Base-by-base conservation (phyloP, 2,797 vertebrate genomes). In the Xenopus petersii region DNA sequence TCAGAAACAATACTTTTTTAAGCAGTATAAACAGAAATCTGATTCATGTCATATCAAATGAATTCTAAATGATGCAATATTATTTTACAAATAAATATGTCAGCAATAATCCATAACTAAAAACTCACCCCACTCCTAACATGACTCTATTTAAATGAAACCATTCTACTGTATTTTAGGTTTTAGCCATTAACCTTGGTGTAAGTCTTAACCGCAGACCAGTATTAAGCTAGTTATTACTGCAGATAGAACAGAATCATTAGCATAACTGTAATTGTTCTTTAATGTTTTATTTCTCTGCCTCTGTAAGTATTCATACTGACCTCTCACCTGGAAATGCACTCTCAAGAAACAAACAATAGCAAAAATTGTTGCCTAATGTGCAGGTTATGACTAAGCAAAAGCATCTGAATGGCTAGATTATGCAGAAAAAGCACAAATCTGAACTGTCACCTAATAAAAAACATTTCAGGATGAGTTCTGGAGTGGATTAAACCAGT, bases 291-390 rank as follows among this genome's bases (percentile, higher is more conserved):
- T 60, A 64, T 73, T 78, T 64, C 62, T 66, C 5, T 75, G 64
- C 74, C 73, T 81, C 61, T 81, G 73, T 62, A 46, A 58, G 59
- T 63, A 75, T 77, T 73, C 75, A 81, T 62, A 65, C 58, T 83
- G 81, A 85, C 81, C 83, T 86, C 86, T 86, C 82, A 79, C 81
- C 87, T 82, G 64, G 24, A 81, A 75, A 73, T 76, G 72, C 49
- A 30, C 55, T 72, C 77, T 79, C 80, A 51, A 51, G 15, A 51
- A 51, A 51, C 11, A 51, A 51, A 51, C 49, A 51, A 51, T 51
- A 10, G 12, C 11, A 12, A 51, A 51, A 48, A 49, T 36, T 4
- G 33, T 36, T 36, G 33, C 33, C 62, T 80, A 79, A 59, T 26
- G 7, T n/a, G 67, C 24, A 75, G 70, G 71, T 21, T 61, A 47